These are phyloP conservation scores for Aplidium turbinatum DNA, from an alignment of 23 tunicate genomes.

Conservation along the genomic window DNA sequence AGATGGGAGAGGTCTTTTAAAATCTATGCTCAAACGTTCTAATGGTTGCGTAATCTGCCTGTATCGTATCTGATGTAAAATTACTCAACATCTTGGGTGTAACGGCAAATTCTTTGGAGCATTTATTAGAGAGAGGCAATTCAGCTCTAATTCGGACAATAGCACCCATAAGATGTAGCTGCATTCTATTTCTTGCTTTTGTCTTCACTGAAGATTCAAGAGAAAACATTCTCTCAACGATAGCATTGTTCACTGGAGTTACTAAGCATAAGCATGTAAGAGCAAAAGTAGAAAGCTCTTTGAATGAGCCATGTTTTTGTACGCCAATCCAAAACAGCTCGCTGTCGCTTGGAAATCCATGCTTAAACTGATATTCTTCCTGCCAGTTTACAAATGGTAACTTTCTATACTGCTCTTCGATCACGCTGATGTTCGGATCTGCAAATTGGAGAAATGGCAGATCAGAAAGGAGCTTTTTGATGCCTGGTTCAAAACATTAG, in stretches of 20 bases:
- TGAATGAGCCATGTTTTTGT: slow-evolving; percentile 21
- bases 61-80: neutral
- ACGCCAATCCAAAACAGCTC: slow-evolving; percentile 40
- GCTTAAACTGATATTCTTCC: neutral
- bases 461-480: neutral
- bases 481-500: neutral
- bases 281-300: slow-evolving; percentile 27
- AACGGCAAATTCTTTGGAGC: neutral
- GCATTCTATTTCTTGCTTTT: slow-evolving; percentile 3
- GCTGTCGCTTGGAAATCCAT: slow-evolving; percentile 14
- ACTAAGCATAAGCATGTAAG: slow-evolving; percentile 2
- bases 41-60: too few species aligned
- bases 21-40: too few species aligned
- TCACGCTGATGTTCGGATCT: neutral
- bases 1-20: too few species aligned
- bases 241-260: neutral
- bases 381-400: slow-evolving; percentile 22
- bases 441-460: slow-evolving; percentile 26
- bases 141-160: neutral
- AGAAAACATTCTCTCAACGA: neutral
- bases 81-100: neutral
- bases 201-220: neutral
- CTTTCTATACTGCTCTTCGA: slow-evolving; percentile 37
- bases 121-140: neutral
- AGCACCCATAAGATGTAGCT: neutral